Percentiles rank a stretch among this genome's conserved stretches.
phyloP scores from a whole-genome alignment of 2,113 vertebrate genomes.

The Cynocephalus volans region DNA sequence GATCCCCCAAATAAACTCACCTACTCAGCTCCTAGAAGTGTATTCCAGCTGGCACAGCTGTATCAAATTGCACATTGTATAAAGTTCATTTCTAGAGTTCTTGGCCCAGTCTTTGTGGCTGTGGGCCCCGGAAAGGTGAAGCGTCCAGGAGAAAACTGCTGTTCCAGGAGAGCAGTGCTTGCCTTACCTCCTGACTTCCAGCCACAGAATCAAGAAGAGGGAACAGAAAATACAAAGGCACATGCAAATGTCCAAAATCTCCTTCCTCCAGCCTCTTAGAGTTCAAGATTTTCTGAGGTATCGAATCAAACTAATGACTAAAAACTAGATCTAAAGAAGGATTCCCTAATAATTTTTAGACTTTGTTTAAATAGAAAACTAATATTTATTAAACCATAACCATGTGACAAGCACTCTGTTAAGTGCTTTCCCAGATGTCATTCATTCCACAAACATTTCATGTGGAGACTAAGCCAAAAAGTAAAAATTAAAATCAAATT shows the following conservation, averaged over 20 bases:
- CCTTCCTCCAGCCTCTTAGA: neutral
- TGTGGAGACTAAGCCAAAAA: neutral
- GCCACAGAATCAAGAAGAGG: neutral
- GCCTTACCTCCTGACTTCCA: neutral
- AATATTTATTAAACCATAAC: neutral
- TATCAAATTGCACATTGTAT: neutral
- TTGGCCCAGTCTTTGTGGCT: constrained; percentile 36
- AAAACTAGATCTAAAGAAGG: neutral
- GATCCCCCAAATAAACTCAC: constrained; percentile 64
- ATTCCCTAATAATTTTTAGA: neutral
- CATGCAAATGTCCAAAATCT: neutral
- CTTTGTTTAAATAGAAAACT: constrained; percentile 47
- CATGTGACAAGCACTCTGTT: neutral
- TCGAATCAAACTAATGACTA: neutral
- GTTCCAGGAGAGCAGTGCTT: fast-evolving
- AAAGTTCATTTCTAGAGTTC: constrained; percentile 49
- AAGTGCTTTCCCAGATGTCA: neutral
- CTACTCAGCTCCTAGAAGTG: constrained; percentile 31
- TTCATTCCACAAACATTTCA: constrained; percentile 19
- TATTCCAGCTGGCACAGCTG: neutral
- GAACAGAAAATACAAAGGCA: neutral
- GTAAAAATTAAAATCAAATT: constrained; percentile 42
- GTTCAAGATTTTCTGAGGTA: neutral
- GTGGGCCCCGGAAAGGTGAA: neutral
- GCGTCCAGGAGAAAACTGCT: neutral